Evolutionary conservation across 2,888 invertebrate species (phyloP).

Genomic region (Dasypogon diadema): DNA sequence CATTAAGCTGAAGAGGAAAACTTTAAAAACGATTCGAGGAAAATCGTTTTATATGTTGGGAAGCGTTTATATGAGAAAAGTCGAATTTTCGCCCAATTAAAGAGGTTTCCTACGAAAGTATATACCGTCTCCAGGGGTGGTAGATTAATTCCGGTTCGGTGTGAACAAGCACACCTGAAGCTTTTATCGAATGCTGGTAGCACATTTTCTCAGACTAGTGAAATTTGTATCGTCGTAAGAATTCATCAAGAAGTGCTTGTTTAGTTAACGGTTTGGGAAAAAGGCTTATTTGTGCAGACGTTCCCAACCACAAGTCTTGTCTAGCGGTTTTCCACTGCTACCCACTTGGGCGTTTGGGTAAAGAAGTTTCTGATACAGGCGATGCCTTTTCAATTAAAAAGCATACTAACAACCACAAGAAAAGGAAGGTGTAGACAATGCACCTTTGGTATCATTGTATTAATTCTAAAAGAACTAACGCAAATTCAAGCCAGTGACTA

Average conservation of each 20-base stretch:
- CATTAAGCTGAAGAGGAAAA: conserved; percentile 23
- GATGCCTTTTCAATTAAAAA: too few relatives aligned
- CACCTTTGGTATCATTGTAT: too few relatives aligned
- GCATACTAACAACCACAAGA: too few relatives aligned
- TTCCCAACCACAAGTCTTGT: not conserved
- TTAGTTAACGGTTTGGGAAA: too few relatives aligned
- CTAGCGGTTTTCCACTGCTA: not conserved
- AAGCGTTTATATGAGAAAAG: not conserved
- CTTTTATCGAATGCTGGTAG: not conserved
- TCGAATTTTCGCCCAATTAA: conserved; percentile 10
- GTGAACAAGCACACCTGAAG: conserved; percentile 10
- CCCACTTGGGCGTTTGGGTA: not conserved
- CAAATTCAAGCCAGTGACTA: too few relatives aligned
- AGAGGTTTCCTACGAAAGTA: not conserved
- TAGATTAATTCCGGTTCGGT: not conserved
- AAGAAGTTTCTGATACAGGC: too few relatives aligned
- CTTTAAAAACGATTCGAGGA: not conserved
- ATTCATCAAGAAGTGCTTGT: not conserved
- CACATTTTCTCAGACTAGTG: conserved; percentile 4
- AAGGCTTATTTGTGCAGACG: not conserved
- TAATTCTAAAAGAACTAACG: too few relatives aligned
- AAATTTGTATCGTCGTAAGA: conserved; percentile 24
- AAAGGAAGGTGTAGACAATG: too few relatives aligned
- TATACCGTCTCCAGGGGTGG: not conserved
- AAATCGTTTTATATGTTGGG: not conserved